Conservation (phyloP, 1,140 invertebrate genomes). For the Protaetia brevitarsis region DNA sequence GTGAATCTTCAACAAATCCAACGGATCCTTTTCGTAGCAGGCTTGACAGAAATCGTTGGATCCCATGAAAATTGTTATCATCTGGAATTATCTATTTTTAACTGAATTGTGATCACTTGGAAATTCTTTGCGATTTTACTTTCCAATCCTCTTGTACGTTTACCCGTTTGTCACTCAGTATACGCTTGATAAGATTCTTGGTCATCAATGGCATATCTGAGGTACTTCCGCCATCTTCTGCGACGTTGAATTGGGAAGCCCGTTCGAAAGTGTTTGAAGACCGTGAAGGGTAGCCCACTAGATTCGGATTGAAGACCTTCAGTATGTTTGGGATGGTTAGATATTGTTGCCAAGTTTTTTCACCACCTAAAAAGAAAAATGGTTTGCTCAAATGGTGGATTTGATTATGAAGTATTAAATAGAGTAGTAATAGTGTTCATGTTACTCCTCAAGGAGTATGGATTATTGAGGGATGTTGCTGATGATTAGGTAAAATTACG, state of each 20-base stretch:
- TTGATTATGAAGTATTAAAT: too few species aligned
- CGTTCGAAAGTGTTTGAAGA: constrained; percentile 50
- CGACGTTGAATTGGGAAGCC: constrained; percentile 59
- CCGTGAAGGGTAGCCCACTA: constrained; percentile 57
- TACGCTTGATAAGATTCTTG: constrained; percentile 56
- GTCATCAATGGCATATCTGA: constrained; percentile 63
- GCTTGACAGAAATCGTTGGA: constrained; percentile 66
- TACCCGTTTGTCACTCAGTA: constrained; percentile 58
- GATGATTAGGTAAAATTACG: too few species aligned
- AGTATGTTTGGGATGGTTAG: constrained; percentile 55
- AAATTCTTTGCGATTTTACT: constrained; percentile 41
- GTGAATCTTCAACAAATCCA: constrained; percentile 50
- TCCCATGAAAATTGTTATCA: constrained; percentile 38
- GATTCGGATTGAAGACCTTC: constrained; percentile 63
- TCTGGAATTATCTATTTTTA: constrained; percentile 36
- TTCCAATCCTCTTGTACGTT: constrained; percentile 68
- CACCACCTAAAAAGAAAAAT: constrained; percentile 51
- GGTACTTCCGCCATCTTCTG: constrained; percentile 59
- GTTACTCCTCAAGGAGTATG: too few species aligned
- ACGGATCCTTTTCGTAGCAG: constrained; percentile 51
- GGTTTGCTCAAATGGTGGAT: too few species aligned
- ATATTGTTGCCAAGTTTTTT: constrained; percentile 49
- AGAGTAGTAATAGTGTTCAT: too few species aligned
- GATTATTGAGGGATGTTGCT: too few species aligned
- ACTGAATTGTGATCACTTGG: too few species aligned